phyloP scores from a whole-genome alignment of 2,797 vertebrate genomes.

The Monodelphis domestica region DNA sequence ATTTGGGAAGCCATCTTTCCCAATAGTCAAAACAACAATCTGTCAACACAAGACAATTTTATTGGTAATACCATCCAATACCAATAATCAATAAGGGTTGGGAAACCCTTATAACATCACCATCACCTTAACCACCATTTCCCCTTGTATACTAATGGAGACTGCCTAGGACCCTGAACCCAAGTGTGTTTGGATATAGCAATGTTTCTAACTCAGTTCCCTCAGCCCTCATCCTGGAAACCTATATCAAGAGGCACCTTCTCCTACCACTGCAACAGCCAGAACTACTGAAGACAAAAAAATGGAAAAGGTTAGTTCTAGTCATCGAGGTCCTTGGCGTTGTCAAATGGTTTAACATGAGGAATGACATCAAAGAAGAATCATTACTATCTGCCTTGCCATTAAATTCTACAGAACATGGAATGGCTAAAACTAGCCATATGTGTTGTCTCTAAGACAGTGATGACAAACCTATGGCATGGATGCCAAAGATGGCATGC shows the following conservation, averaged over 20 bases:
- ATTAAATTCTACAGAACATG: not conserved
- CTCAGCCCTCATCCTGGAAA: not conserved
- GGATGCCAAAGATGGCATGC: too few species aligned
- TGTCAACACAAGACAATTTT: too few species aligned
- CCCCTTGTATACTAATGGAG: not conserved
- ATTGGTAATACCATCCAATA: too few species aligned
- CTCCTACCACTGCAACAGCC: not conserved
- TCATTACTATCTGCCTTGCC: not conserved
- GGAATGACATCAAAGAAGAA: not conserved
- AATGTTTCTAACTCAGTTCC: not conserved
- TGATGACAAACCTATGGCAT: too few species aligned
- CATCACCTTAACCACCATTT: not conserved
- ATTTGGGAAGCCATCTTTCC: too few species aligned
- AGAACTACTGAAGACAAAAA: not conserved
- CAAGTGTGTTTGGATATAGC: not conserved
- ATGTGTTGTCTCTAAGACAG: not conserved
- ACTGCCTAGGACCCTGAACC: not conserved
- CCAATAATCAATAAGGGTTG: too few species aligned
- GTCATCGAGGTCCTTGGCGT: too few species aligned
- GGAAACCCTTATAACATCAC: not conserved
- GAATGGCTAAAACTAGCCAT: not conserved
- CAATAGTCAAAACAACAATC: too few species aligned
- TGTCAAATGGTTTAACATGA: not conserved
- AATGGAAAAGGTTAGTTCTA: not conserved
- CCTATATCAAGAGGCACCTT: not conserved